These are phyloP conservation scores for Silurus aristotelis DNA, from an alignment of 2,797 vertebrate genomes.

Conservation along the genomic window DNA sequence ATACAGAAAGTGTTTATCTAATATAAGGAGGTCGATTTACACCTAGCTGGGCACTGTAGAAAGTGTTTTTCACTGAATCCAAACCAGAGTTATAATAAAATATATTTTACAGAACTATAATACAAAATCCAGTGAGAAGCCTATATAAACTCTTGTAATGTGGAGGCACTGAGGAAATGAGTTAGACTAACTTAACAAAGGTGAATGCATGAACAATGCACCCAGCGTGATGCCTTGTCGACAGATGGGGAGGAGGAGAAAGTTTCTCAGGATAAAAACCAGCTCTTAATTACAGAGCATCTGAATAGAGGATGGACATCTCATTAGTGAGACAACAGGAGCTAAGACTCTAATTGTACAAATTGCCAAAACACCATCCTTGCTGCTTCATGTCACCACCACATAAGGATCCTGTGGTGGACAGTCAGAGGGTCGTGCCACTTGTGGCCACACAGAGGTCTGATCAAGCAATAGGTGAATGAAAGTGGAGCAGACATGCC, in stretches of 20 bases:
- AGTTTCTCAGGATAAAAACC: conserved; percentile 51
- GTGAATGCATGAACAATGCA: conserved; percentile 35
- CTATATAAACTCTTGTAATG: not conserved
- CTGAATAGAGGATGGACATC: conserved; percentile 47
- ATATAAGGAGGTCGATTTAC: not conserved
- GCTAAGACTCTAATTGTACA: conserved; percentile 55
- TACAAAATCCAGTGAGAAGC: not conserved
- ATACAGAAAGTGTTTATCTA: not conserved
- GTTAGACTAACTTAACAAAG: conserved; percentile 8
- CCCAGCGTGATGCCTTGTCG: conserved; percentile 41
- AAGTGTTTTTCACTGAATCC: not conserved
- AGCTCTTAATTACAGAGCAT: conserved; percentile 57
- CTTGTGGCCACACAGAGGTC: conserved; percentile 21
- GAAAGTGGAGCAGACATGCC: conserved; percentile 20
- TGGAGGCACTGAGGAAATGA: not conserved
- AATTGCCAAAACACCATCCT: conserved; percentile 54
- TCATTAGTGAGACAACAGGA: conserved; percentile 53
- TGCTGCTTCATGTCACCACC: conserved; percentile 28
- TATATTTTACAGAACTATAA: not conserved
- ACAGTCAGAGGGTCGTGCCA: conserved; percentile 15
- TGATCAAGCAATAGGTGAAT: not conserved
- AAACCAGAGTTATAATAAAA: not conserved
- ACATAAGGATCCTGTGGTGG: conserved; percentile 27
- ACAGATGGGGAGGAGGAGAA: conserved; percentile 58
- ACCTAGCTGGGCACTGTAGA: not conserved